Evolutionary conservation across 2,113 vertebrate genomes (phyloP).

Genomic region (Synodontis membranacea): DNA sequence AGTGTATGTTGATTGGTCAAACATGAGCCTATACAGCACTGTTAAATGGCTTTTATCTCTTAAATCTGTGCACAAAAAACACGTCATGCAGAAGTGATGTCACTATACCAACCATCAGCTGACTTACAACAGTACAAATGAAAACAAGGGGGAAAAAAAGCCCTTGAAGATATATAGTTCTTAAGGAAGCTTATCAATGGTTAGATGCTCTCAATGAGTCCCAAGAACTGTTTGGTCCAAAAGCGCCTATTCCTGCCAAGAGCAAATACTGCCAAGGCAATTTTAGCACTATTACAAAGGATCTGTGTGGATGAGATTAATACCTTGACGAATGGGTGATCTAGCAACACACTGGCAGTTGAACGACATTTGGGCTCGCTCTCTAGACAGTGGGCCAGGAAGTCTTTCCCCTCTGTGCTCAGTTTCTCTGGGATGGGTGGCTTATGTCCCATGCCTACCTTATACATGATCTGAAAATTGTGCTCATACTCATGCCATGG

Average conservation of each 20-base stretch:
- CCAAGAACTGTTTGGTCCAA: no score
- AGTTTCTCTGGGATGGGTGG: constrained; percentile 93
- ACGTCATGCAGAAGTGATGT: no score
- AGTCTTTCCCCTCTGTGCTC: constrained; percentile 96
- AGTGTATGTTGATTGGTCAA: no score
- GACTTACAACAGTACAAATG: no score
- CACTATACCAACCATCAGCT: no score
- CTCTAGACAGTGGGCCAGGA: constrained; percentile 92
- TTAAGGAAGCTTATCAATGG: no score
- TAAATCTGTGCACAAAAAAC: no score
- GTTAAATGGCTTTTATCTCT: no score
- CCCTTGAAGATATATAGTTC: no score
- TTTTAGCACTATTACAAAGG: not conserved
- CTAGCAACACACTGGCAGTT: constrained; percentile 95
- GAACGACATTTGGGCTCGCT: constrained; percentile 94
- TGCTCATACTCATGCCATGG: constrained; percentile 99
- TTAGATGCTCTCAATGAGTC: no score
- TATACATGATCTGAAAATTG: constrained; percentile 99
- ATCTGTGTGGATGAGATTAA: not conserved
- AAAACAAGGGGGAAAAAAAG: no score
- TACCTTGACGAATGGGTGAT: constrained; percentile 99
- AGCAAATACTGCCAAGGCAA: not conserved
- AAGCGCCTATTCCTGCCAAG: not conserved
- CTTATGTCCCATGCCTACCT: constrained; percentile 98
- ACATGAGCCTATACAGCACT: no score